A percentile compares a stretch with the other conserved stretches of the same genome.
Evolutionary conservation across 2,113 vertebrate genomes (phyloP).

Genomic region (Ranitomeya variabilis): DNA sequence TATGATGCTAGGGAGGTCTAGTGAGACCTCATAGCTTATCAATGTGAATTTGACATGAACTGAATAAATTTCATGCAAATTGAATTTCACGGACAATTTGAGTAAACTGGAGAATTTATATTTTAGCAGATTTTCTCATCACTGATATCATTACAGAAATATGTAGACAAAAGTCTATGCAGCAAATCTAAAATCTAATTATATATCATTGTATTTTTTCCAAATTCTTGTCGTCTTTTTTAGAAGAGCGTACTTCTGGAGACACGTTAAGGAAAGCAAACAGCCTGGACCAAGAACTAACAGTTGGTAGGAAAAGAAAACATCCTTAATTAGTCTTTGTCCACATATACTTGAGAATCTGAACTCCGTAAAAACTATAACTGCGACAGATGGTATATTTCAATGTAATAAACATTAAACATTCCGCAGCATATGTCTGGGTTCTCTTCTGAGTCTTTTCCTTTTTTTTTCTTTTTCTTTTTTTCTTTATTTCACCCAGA

Average conservation of each 20-base stretch:
- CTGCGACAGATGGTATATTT: slow-evolving; percentile 40
- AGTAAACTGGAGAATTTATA: no score
- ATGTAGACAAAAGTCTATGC: not conserved
- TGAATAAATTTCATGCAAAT: no score
- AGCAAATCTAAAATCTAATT: not conserved
- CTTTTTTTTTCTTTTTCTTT: not conserved
- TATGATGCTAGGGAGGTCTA: no score
- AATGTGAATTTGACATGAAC: no score
- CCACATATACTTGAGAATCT: slow-evolving; percentile 32
- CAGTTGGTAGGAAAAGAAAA: slow-evolving; percentile 41
- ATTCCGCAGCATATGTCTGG: slow-evolving; percentile 34
- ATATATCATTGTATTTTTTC: not conserved
- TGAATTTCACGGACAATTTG: no score
- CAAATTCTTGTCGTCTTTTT: not conserved
- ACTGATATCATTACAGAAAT: no score
- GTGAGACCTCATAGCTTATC: no score
- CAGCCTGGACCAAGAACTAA: slow-evolving; percentile 20
- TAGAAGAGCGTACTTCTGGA: not conserved
- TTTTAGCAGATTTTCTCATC: no score
- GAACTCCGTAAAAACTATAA: slow-evolving; percentile 40
- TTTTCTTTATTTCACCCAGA: slow-evolving; percentile 26
- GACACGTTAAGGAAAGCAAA: not conserved
- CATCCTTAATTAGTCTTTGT: slow-evolving; percentile 53
- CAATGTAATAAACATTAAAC: slow-evolving; percentile 45
- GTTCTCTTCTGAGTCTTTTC: not conserved